Conservation (phyloP, 1,140 invertebrate genomes). For the Littorina saxatilis region DNA sequence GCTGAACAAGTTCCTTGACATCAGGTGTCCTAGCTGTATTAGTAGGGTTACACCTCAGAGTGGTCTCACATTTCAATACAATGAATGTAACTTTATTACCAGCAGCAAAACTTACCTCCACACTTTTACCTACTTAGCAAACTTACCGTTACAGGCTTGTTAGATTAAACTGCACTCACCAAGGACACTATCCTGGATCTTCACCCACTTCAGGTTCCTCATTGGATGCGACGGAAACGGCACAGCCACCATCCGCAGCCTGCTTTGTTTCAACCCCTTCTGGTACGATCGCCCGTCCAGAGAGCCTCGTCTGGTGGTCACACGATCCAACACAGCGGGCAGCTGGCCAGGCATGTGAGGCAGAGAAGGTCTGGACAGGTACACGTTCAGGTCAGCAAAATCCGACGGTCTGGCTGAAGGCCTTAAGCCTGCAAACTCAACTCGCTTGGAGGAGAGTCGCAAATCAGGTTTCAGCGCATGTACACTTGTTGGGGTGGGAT, state of each 20-base stretch:
- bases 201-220: constrained; percentile 58
- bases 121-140: no score
- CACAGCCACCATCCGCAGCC: neutral
- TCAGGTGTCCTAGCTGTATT: no score
- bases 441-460: neutral
- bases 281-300: constrained; percentile 26
- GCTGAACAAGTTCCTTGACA: no score
- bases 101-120: no score
- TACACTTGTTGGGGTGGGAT: neutral
- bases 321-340: neutral
- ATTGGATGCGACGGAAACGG: constrained; percentile 48
- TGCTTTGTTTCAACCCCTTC: neutral
- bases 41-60: no score
- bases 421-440: neutral
- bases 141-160: no score
- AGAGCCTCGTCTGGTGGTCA: constrained; percentile 1
- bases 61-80: no score
- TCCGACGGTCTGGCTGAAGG: neutral
- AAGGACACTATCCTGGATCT: constrained; percentile 45
- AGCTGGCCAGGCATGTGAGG: neutral
- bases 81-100: no score
- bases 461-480: neutral
- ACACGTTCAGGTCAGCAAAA: constrained; percentile 16
- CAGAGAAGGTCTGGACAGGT: neutral
- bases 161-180: constrained; percentile 46